Evolutionary conservation across 2,113 vertebrate species (phyloP), one percentile per base, ranked within the genome.

Genomic region (Probosciger aterrimus): DNA sequence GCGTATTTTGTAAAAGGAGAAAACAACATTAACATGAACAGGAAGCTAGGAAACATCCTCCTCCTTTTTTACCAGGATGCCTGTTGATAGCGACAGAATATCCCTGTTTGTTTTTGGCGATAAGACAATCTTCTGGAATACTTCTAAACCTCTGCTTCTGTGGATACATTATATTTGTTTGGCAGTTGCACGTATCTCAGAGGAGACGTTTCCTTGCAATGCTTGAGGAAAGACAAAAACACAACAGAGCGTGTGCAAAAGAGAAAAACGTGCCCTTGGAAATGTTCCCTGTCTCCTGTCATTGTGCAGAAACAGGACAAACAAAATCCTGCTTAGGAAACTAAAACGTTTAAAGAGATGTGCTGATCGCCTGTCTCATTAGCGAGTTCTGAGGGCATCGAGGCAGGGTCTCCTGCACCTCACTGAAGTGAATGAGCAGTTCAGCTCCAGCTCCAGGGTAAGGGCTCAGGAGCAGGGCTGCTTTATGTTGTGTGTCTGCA

Each of bases 101-200:
- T 43, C 83, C 44, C 25, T 28, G 55, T 55, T 90, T 94, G 82
- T 94, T 94, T 94, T 95, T 94, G 94, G 83, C 92, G 11, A 0
- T 64, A 93, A 83, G 82, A 91, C 65, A 93, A 93, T 71, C 86
- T 53, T 89, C 83, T 60, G 68, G 80, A 94, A 70, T 92, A 71
- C 86, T 89, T 91, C 88, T 68, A 20, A 60, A 50, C 88, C 80
- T 88, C 88, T 96, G 88, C 92, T 95, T 95, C 84, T 5, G 41
- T 82, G 88, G 82, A 22, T 64, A 91, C 0, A 6, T 94, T 95
- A 84, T 68, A 90, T 86, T 33, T 84, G 64, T 88, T 96, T 95
- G 92, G 91, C 95, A 96, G 83, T 76, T 79, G 95, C 86, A 84
- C 39, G 5, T 60, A 90, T 84, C 93, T 96, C 92, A 93, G 62